Evolutionary conservation across 1,140 invertebrate genomes (phyloP).

Genomic region (Nixonia krombeini): DNA sequence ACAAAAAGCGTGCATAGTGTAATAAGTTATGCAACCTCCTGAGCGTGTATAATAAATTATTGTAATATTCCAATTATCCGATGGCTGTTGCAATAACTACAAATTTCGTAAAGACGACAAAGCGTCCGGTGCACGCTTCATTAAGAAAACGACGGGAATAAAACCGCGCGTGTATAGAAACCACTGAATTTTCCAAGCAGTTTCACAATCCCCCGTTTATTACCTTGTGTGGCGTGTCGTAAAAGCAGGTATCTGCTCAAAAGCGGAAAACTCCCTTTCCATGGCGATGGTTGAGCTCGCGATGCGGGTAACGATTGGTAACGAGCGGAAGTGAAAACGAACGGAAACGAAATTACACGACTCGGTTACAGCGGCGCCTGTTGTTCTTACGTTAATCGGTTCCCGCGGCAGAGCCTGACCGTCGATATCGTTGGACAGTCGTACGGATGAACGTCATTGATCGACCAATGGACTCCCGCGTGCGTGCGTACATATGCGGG

Average conservation of each 20-base stretch:
- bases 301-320: slow-evolving; percentile 14
- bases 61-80: too few relatives aligned
- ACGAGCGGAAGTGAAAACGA: slow-evolving; percentile 47
- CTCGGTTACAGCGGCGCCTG: slow-evolving; percentile 37
- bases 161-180: too few relatives aligned
- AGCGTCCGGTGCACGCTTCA: too few relatives aligned
- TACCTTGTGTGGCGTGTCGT: too few relatives aligned
- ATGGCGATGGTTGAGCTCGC: neutral
- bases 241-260: slow-evolving; percentile 29
- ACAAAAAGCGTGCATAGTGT: too few relatives aligned
- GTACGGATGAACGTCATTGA: slow-evolving; percentile 24
- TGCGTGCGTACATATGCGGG: slow-evolving; percentile 20
- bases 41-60: too few relatives aligned
- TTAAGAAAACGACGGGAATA: too few relatives aligned
- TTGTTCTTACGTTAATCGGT: slow-evolving; percentile 36
- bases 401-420: slow-evolving; percentile 28
- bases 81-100: too few relatives aligned
- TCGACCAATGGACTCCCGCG: slow-evolving; percentile 11
- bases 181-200: neutral
- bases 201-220: neutral
- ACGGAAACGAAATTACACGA: slow-evolving; percentile 38
- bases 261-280: neutral
- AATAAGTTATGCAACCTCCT: too few relatives aligned
- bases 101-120: too few relatives aligned
- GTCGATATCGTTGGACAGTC: slow-evolving; percentile 28